phyloP scores from a whole-genome alignment of 53 echinoderm and acorn worm genomes.

The Apostichopus leukothele region DNA sequence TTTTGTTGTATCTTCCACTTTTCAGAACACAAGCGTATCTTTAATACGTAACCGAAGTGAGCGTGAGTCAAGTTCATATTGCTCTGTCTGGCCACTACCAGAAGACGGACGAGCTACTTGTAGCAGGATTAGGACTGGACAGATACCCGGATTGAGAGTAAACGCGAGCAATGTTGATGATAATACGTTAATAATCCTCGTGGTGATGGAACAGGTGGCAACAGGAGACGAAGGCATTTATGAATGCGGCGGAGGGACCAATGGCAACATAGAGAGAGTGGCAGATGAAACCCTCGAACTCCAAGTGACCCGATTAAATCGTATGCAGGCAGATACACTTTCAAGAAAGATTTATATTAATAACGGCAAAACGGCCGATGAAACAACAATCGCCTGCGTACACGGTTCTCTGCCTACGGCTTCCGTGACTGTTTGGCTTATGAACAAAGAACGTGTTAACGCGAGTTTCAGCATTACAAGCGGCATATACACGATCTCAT shows the following conservation, averaged over 20 bases:
- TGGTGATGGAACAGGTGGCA: background rate
- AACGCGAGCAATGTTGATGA: conserved; percentile 2
- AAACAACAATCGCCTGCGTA: background rate
- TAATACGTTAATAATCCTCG: background rate
- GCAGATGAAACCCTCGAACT: background rate
- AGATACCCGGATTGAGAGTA: background rate
- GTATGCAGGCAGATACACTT: background rate
- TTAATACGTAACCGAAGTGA: background rate
- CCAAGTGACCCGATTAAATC: background rate
- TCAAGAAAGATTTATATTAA: background rate
- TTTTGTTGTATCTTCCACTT: background rate
- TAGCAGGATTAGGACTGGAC: background rate
- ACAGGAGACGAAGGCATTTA: background rate
- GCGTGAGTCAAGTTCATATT: background rate
- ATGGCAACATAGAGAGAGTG: background rate
- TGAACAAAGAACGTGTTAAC: background rate
- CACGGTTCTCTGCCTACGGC: background rate
- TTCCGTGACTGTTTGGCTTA: background rate
- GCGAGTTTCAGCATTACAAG: background rate
- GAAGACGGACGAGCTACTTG: background rate
- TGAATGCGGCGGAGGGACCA: background rate
- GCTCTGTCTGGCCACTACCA: conserved; percentile 28
- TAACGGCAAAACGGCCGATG: background rate
- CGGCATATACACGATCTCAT: background rate
- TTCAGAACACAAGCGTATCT: background rate